These are phyloP conservation scores for Apis laboriosa DNA, from an alignment of 1,140 invertebrate genomes.

Conservation along the genomic window DNA sequence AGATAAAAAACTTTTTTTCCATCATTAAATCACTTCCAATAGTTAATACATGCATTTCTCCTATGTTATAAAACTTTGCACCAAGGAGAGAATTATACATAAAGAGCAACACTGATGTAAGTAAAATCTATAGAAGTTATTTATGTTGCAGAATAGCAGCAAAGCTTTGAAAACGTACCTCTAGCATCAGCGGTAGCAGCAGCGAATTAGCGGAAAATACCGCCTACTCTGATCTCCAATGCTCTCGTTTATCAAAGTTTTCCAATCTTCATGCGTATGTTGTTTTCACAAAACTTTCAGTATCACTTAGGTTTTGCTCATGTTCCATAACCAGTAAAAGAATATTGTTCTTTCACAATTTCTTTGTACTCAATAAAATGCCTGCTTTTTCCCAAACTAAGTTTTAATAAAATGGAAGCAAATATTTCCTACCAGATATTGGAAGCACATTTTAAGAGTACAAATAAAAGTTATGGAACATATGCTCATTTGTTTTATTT, in stretches of 20 bases:
- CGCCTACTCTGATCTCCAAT: conserved; percentile 74
- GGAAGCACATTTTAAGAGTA: conserved; percentile 15
- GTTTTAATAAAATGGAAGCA: neutral
- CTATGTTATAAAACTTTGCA: conserved; percentile 42
- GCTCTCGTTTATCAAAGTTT: conserved; percentile 75
- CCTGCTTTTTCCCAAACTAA: conserved; percentile 14
- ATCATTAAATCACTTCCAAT: conserved; percentile 20
- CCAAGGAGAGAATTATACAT: conserved; percentile 40
- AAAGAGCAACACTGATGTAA: conserved; percentile 47
- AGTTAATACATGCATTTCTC: conserved; percentile 49
- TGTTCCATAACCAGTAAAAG: conserved; percentile 64
- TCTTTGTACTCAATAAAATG: conserved; percentile 27
- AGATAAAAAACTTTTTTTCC: neutral
- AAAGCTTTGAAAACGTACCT: conserved; percentile 80
- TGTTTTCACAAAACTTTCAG: conserved; percentile 70
- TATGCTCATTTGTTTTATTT: conserved; percentile 44
- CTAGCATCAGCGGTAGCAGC: conserved; percentile 77
- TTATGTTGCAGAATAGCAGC: conserved; percentile 72
- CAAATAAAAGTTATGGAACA: conserved; percentile 61
- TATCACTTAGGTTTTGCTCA: conserved; percentile 60
- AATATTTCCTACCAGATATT: neutral
- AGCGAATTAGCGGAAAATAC: conserved; percentile 76
- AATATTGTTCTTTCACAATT: conserved; percentile 25
- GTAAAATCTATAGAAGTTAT: conserved; percentile 48
- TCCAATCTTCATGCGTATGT: conserved; percentile 75